Base-by-base conservation (phyloP, 2,113 vertebrate genomes). In the Amphilophus citrinellus region DNA sequence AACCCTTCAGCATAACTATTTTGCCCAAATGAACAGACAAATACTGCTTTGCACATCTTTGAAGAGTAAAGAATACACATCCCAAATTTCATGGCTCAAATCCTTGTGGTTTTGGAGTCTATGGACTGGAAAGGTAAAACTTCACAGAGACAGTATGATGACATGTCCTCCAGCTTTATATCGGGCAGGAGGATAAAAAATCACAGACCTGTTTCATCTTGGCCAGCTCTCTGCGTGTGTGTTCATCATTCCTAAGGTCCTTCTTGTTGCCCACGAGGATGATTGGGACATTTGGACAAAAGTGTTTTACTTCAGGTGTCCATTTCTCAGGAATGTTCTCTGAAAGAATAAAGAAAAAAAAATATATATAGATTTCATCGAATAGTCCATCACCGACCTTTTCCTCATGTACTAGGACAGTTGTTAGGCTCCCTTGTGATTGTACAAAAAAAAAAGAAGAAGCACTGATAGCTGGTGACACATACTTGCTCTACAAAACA, bases 281-380 rank as follows among this genome's bases (percentile, higher is more conserved):
- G 94, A 99, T 99, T 6, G 98, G 98, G 83, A 99, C 98, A 0
- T 98, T 99, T 85, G 98, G 98, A 90, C 98, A 99, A 93, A 99
- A 99, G 88, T 99, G 98, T 93, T 99, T 99, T 89, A 99, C 98
- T 92, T 99, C 98, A 0, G 98, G 98, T 0, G 98, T 99, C 98
- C 98, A 99, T 90, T 99, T 99, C 95, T 99, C 98, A 0, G 98
- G 98, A 95, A 99, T 99, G 94, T 99, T 99, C 94, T 99, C 98
- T 99, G 88, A 30, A 90, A 80, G 42, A 80, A 66, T 3, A 10
- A 73, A 73, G 87, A 44, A 53, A 35, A 59, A 53, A 18, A 27
- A 1, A 3, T n/a, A n/a, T n/a, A 30, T 14, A 18, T 7, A 18
- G 62, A 79, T 39, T 35, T 68, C 39, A 61, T 27, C 13, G 27